Percentiles rank a stretch among this genome's conserved stretches.
These are phyloP conservation scores for Leptinotarsa haldemani DNA, from an alignment of 2,888 invertebrate species.

Conservation along the genomic window DNA sequence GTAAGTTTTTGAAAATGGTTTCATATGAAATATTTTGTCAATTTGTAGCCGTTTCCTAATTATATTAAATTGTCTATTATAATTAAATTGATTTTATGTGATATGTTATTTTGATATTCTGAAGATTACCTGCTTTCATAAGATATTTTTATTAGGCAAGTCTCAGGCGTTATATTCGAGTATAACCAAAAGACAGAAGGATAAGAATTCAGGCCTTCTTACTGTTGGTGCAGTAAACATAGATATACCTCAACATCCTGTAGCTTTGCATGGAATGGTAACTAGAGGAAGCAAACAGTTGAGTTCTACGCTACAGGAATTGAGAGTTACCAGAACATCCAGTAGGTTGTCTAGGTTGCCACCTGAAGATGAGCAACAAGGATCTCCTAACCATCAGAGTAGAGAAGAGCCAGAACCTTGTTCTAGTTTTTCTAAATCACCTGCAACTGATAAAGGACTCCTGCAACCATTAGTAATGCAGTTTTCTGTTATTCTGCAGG, in stretches of 20 bases:
- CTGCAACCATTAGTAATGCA: conserved; percentile 88
- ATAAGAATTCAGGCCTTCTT: conserved; percentile 83
- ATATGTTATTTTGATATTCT: too few relatives aligned
- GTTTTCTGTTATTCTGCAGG: conserved; percentile 84
- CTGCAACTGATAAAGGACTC: conserved; percentile 69
- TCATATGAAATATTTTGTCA: too few relatives aligned
- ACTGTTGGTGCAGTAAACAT: conserved; percentile 90
- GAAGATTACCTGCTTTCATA: too few relatives aligned
- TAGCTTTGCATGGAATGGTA: conserved; percentile 98
- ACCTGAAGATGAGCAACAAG: conserved; percentile 61
- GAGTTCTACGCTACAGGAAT: conserved; percentile 90
- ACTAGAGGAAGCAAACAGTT: conserved; percentile 93
- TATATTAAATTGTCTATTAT: too few relatives aligned
- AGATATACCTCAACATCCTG: conserved; percentile 98
- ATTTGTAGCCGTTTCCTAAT: too few relatives aligned
- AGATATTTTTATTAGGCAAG: conserved; percentile 73
- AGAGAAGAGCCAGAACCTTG: conserved; percentile 55
- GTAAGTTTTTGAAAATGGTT: too few relatives aligned
- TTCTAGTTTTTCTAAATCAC: conserved; percentile 50
- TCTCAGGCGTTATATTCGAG: conserved; percentile 93
- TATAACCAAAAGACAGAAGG: conserved; percentile 78
- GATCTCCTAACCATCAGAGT: conserved; percentile 58
- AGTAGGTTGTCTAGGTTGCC: conserved; percentile 76
- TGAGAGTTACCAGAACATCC: conserved; percentile 84
- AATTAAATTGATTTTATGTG: too few relatives aligned